phyloP scores from a whole-genome alignment of 2,888 invertebrate species.

The Aproaerema taeniolella region DNA sequence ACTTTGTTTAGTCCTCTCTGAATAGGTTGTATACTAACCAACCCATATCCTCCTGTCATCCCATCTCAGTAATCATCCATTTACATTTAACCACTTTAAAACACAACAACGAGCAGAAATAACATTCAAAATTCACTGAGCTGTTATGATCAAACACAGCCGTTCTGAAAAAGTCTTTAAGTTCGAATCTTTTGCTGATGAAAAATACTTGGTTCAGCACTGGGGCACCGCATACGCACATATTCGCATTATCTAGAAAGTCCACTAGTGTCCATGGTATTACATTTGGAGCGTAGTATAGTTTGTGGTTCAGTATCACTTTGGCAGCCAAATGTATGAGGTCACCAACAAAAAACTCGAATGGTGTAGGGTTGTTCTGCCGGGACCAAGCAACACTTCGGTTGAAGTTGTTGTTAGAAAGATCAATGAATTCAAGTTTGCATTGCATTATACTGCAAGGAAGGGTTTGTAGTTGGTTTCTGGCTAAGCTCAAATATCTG shows the following conservation, averaged over 20 bases:
- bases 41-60: too few species aligned
- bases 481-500: conserved; percentile 74
- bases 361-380: conserved; percentile 28
- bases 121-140: conserved; percentile 75
- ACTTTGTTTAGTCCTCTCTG: too few species aligned
- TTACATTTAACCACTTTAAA: conserved; percentile 26
- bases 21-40: too few species aligned
- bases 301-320: conserved; percentile 66
- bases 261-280: conserved; percentile 78
- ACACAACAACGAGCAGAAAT: conserved; percentile 79
- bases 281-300: conserved; percentile 73
- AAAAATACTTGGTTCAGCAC: conserved; percentile 47
- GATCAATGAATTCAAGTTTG: conserved; percentile 71
- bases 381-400: conserved; percentile 17
- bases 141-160: conserved; percentile 51
- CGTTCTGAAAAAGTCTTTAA: conserved; percentile 54
- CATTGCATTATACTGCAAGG: conserved; percentile 80
- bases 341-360: conserved; percentile 62
- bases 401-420: conserved; percentile 76
- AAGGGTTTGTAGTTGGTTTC: conserved; percentile 70
- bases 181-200: conserved; percentile 46
- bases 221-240: conserved; percentile 79
- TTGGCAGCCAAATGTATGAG: conserved; percentile 76
- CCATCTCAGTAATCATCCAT: neutral
- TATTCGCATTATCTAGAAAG: conserved; percentile 78